Evolutionary conservation across 2,113 vertebrate species (phyloP), one percentile per base, ranked within the genome.

Genomic region (Agelaius phoeniceus): DNA sequence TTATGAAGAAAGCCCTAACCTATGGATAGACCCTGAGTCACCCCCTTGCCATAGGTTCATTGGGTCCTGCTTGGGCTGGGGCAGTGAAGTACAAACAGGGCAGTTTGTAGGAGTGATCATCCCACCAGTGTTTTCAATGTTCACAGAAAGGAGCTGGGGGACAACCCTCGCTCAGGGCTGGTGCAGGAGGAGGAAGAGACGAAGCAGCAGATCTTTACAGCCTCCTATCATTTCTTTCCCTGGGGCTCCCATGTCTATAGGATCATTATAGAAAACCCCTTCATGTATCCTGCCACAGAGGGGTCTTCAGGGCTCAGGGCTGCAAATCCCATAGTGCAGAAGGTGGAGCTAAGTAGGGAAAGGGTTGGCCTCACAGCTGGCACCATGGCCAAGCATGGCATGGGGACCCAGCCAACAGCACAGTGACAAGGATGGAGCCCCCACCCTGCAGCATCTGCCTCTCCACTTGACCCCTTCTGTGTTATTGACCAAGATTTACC

Each of bases 361-460:
- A 77, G 41, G 20, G 31, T 10, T 77, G 58, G 22, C 31, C 30
- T 66, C 27, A 26, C 31, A 71, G 26, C 19, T 68, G 82, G 28
- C 61, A 85, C 16, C 1, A 0, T 14, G 41, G 48, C 13, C 44
- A 51, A 84, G 31, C 21, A 12, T 7, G 22, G 35, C 21, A 9
- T 13, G 35, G 24, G 9, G 30, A 78, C 17, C 43, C 74, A 94
- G 19, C 13, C 31, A 90, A n/a, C 46, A 84, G 54, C 21, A 75
- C 4, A 2, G 15, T 26, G 51, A 59, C 27, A 0, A 1, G 19
- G 23, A 54, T 30, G 7, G 41, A 35, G 7, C 1, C 16, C 27
- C 24, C 24, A 33, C 9, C 15, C n/a, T n/a, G 30, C 5, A 33
- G n/a, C 27, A 73, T 55, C 49, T 84, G 13, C 24, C 48, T 13